These are phyloP conservation scores for Mastigias papua DNA, from an alignment of 30 jellyfish, hydroid and myxozoan species.

Conservation along the genomic window DNA sequence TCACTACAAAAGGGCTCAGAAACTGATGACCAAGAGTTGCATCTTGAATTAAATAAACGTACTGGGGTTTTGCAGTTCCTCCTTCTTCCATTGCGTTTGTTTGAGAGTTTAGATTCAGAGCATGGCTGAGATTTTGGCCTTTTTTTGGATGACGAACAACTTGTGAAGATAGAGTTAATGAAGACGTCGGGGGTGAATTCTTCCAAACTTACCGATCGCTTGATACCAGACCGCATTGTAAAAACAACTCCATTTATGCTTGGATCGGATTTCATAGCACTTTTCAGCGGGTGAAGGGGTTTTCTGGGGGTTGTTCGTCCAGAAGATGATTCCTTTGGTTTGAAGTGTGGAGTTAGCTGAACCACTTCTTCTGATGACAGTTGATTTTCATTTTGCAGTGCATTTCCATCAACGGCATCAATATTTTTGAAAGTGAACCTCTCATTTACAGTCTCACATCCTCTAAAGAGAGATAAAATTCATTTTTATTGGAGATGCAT, in stretches of 20 bases:
- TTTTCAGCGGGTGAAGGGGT: conserved; percentile 80
- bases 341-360: conserved; percentile 41
- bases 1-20: conserved; percentile 68
- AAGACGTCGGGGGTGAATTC: conserved; percentile 71
- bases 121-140: conserved; percentile 75
- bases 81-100: conserved; percentile 62
- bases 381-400: neutral
- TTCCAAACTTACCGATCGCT: conserved; percentile 66
- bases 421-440: conserved; percentile 51
- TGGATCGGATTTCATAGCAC: conserved; percentile 81
- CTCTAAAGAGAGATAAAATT: conserved; percentile 1
- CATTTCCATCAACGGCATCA: neutral
- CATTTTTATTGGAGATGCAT: too few relatives aligned
- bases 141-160: conserved; percentile 43
- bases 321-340: conserved; percentile 55
- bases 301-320: conserved; percentile 82
- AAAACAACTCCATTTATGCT: conserved; percentile 75
- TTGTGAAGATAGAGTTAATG: conserved; percentile 64
- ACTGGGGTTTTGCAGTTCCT: conserved; percentile 80
- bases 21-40: conserved; percentile 47
- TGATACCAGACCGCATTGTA: conserved; percentile 75
- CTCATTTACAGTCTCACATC: conserved; percentile 23
- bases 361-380: neutral
- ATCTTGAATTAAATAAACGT: conserved; percentile 47
- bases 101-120: conserved; percentile 63